Evolutionary conservation across 37 sponge, comb jelly and placozoan genomes (phyloP), one percentile per base, ranked within the genome.

Genomic region (Chondrosia reniformis): DNA sequence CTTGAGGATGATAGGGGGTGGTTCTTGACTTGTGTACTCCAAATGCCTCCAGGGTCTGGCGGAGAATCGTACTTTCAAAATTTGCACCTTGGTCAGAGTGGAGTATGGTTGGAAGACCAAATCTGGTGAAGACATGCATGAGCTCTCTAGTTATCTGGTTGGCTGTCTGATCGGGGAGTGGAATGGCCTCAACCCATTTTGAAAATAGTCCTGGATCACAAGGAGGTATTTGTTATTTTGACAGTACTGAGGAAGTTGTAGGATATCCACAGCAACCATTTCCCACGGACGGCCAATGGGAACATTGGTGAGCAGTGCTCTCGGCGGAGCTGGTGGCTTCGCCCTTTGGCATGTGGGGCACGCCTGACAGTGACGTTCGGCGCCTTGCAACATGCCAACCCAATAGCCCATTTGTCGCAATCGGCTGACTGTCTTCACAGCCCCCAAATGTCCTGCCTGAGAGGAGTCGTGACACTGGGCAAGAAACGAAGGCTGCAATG

Each of bases 41-140:
- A 25, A 82, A 83, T 39, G 80, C 88, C 2, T 71, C 42, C 40
- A 67, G 62, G 4, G 80, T 79, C 28, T 79, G 66, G 9, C 39
- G 36, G 0, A 83, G 33, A 24, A 83, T 79, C 33, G 58, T 52
- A 41, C 80, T 80, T 67, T 86, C 86, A 74, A 80, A 86, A 40
- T 80, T 80, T 0, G 67, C 33, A 8, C 86, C 86, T 72, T 85
- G 86, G 56, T 85, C 86, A 30, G 86, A 85, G 54, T 85, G 86
- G 15, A 85, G 39, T 0, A 85, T 46, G 8, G 59, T 64, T 49
- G 81, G 86, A n/a, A 63, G 4, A 0, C 86, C 86, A 56, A 37
- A 74, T 49, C 38, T 76, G 32, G n/a, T 4, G 36, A 76, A 76
- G 22, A 52, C 31, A 30, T 76, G 32, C 13, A 67, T 25, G 0